A percentile compares a stretch with the other conserved stretches of the same genome.
These are phyloP conservation scores for Harlomillsia oculata DNA, from an alignment of 1,140 invertebrate genomes.

Conservation along the genomic window DNA sequence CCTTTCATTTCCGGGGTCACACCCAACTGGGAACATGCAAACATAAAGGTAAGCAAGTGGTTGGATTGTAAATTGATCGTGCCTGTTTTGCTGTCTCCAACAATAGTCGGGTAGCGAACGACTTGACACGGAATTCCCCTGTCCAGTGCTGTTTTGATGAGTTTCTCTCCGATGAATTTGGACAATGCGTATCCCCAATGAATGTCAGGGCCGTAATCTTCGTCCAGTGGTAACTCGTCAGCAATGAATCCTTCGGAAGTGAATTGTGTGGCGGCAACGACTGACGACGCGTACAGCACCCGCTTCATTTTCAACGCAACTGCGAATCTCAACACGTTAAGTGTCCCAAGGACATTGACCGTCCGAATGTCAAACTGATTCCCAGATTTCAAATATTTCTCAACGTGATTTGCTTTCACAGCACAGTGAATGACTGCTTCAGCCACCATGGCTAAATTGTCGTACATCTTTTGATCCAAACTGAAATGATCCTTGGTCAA, in stretches of 20 bases:
- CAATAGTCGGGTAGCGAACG: slow-evolving; percentile 13
- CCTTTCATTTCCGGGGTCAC: background rate
- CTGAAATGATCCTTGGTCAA: too few species aligned
- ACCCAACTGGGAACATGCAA: background rate
- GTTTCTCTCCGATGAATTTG: slow-evolving; percentile 12
- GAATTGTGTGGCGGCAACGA: background rate
- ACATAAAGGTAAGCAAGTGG: background rate
- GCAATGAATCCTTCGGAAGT: background rate
- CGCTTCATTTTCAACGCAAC: background rate
- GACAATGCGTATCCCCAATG: background rate
- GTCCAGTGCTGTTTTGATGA: slow-evolving; percentile 1
- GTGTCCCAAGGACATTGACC: slow-evolving; percentile 5
- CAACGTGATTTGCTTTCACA: slow-evolving; percentile 12
- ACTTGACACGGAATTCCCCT: slow-evolving; percentile 8
- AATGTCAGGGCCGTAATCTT: background rate
- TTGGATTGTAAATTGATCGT: background rate
- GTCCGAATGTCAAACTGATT: background rate
- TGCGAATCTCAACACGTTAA: slow-evolving; percentile 8
- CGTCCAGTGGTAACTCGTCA: slow-evolving; percentile 7
- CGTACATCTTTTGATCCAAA: background rate
- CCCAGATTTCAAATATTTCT: background rate
- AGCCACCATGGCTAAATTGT: background rate
- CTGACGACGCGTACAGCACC: slow-evolving; percentile 5
- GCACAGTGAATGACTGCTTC: slow-evolving; percentile 16
- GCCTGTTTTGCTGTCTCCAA: slow-evolving; percentile 3